These are phyloP conservation scores for Siniperca obscura DNA, from an alignment of 2,797 vertebrate genomes.

Conservation along the genomic window DNA sequence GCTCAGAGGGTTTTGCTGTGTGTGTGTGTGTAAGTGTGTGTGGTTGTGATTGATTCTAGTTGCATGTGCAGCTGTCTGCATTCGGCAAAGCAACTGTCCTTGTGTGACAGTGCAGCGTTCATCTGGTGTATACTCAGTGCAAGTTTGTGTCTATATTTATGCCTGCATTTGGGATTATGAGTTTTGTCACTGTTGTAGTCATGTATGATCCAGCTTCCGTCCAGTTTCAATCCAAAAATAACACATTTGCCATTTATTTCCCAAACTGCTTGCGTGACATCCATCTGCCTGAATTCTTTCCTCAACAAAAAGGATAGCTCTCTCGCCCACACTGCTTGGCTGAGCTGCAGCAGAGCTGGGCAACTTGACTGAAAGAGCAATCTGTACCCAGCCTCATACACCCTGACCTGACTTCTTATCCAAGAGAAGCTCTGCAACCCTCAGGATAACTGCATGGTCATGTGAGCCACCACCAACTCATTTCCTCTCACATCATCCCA, in stretches of 20 bases:
- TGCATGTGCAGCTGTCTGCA: slow-evolving; percentile 40
- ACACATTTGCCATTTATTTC: slow-evolving; percentile 13
- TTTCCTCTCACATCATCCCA: slow-evolving; percentile 53
- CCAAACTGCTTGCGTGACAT: slow-evolving; percentile 17
- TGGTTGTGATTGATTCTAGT: slow-evolving; percentile 47
- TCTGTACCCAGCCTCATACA: slow-evolving; percentile 30
- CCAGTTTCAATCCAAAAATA: slow-evolving; percentile 47
- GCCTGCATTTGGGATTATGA: slow-evolving; percentile 25
- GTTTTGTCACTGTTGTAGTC: slow-evolving; percentile 30
- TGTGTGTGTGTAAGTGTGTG: neutral
- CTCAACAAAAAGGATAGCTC: slow-evolving; percentile 22
- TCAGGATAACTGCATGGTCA: slow-evolving; percentile 42
- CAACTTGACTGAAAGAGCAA: slow-evolving; percentile 41
- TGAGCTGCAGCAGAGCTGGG: slow-evolving; percentile 22
- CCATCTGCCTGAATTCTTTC: slow-evolving; percentile 34
- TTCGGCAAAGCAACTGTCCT: slow-evolving; percentile 45
- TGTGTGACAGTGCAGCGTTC: slow-evolving; percentile 35
- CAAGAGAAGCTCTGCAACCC: slow-evolving; percentile 48
- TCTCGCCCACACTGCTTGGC: slow-evolving; percentile 23
- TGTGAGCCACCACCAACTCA: slow-evolving; percentile 58
- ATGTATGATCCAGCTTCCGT: neutral
- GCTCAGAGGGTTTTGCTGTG: slow-evolving; percentile 24
- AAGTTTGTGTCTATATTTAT: slow-evolving; percentile 35
- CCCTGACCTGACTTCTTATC: slow-evolving; percentile 45
- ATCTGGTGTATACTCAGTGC: slow-evolving; percentile 3